Conservation (phyloP, 2,888 invertebrate genomes). For the Barypeithes pellucidus region DNA sequence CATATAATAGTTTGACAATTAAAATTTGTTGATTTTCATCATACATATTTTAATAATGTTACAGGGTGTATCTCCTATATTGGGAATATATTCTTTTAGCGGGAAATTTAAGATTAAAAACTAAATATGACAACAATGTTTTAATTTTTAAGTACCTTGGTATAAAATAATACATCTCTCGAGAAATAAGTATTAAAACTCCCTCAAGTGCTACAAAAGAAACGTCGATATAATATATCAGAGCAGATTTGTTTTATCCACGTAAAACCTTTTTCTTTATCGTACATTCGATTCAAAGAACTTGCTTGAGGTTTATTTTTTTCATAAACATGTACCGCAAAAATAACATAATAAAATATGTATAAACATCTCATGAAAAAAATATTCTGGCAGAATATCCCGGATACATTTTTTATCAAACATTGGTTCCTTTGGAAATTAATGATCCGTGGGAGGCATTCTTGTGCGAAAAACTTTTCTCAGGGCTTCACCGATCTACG, state of each 20-base stretch:
- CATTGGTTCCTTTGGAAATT: constrained; percentile 17
- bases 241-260: not conserved
- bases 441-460: constrained; percentile 32
- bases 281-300: not conserved
- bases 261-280: not conserved
- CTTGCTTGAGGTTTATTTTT: not conserved
- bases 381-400: constrained; percentile 28
- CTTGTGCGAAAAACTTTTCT: constrained; percentile 34
- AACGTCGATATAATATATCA: not conserved
- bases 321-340: not conserved
- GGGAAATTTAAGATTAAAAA: too few species aligned
- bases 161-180: too few species aligned
- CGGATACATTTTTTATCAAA: constrained; percentile 25
- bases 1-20: too few species aligned
- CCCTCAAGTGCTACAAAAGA: too few species aligned
- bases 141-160: too few species aligned
- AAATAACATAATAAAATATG: constrained; percentile 8
- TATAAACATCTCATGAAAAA: not conserved
- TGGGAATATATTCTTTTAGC: too few species aligned
- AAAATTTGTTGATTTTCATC: too few species aligned
- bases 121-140: too few species aligned
- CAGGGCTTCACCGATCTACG: constrained; percentile 1
- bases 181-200: too few species aligned
- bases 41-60: too few species aligned
- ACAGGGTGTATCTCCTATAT: too few species aligned